Conservation (phyloP, 2,888 invertebrate species). For the Orthosia cruda region DNA sequence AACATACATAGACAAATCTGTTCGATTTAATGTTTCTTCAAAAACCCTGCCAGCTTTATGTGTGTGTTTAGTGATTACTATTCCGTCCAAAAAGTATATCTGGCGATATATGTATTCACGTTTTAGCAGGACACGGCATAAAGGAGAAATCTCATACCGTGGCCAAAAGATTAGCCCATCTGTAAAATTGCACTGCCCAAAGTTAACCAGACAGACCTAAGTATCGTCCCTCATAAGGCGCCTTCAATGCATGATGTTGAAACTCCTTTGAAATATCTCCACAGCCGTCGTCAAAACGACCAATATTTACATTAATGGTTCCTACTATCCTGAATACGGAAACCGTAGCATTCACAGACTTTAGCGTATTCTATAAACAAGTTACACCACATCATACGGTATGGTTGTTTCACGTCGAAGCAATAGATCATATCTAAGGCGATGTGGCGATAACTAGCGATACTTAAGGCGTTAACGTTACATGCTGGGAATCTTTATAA, state of each 20-base stretch:
- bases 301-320: constrained; percentile 18
- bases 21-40: no score
- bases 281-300: constrained; percentile 4
- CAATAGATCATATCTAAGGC: constrained; percentile 51
- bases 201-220: neutral
- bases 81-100: neutral
- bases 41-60: no score
- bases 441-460: constrained; percentile 18
- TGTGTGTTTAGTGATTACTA: neutral
- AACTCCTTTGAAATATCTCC: neutral
- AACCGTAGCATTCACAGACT: constrained; percentile 15
- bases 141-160: no score
- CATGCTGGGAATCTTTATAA: constrained; percentile 18
- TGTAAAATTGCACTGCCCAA: neutral
- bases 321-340: neutral
- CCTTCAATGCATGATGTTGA: neutral
- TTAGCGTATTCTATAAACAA: constrained; percentile 33
- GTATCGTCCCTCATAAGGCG: no score
- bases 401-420: constrained; percentile 18
- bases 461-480: constrained; percentile 17
- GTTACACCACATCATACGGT: constrained; percentile 14
- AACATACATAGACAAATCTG: no score
- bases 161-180: neutral
- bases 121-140: neutral
- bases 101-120: neutral